Evolutionary conservation across 2,888 invertebrate species (phyloP).

Genomic region (Zelleria hepariella): DNA sequence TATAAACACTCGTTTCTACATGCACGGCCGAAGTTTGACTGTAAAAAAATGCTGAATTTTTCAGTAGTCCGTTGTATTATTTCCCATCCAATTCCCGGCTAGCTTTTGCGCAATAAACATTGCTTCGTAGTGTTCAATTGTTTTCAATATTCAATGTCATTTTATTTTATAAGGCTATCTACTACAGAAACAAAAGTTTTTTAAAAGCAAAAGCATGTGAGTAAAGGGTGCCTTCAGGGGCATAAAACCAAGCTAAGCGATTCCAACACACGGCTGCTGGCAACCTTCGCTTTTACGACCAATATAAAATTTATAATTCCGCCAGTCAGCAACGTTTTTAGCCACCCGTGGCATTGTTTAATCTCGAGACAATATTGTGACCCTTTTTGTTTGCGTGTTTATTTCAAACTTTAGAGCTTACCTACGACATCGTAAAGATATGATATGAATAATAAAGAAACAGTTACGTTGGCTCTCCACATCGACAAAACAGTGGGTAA

Average conservation of each 20-base stretch:
- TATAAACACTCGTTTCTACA: background rate
- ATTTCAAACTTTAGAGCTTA: constrained; percentile 1
- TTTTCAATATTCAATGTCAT: background rate
- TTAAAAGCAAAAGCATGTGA: background rate
- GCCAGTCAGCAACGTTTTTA: constrained; percentile 34
- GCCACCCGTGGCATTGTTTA: constrained; percentile 24
- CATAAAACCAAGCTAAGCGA: constrained; percentile 45
- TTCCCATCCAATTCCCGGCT: background rate
- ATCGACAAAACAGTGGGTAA: background rate
- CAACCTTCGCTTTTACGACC: constrained; percentile 53
- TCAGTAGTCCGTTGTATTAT: too few species aligned
- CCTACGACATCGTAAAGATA: background rate
- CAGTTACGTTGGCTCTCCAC: background rate
- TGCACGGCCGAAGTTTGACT: too few species aligned
- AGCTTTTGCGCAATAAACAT: background rate
- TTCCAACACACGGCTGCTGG: constrained; percentile 11
- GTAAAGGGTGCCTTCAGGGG: background rate
- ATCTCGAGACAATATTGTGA: background rate
- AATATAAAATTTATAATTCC: constrained; percentile 62
- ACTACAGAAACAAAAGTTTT: background rate
- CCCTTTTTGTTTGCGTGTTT: background rate
- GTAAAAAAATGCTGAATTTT: too few species aligned
- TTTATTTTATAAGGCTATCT: background rate
- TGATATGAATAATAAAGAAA: background rate
- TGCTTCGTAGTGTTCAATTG: background rate